These are phyloP conservation scores for Atractosteus spatula DNA, from an alignment of 2,113 vertebrate genomes.

Conservation along the genomic window DNA sequence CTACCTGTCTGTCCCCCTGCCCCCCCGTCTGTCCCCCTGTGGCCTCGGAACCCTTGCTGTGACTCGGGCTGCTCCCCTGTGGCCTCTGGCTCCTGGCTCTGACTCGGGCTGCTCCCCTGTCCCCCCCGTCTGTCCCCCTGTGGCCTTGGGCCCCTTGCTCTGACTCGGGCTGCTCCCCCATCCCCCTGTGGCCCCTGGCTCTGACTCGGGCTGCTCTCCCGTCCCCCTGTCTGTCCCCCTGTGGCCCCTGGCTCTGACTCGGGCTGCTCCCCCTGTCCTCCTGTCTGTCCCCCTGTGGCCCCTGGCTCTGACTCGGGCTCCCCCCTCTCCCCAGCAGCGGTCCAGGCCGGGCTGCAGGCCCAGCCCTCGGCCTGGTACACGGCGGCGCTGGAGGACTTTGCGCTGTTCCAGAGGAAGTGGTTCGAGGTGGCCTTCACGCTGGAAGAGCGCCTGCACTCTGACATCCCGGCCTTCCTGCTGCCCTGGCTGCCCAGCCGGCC, in stretches of 20 bases:
- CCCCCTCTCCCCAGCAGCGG: conserved; percentile 13
- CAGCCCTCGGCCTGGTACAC: conserved; percentile 70
- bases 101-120: not conserved
- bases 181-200: not conserved
- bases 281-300: not conserved
- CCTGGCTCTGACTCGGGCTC: conserved; percentile 4
- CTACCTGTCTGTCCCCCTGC: not conserved
- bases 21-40: not conserved
- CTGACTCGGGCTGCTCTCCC: not conserved
- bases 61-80: not conserved
- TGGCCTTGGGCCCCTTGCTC: not conserved
- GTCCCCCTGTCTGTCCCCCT: not conserved
- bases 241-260: not conserved
- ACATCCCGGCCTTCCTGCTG: conserved; percentile 88
- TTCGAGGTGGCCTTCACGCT: conserved; percentile 93
- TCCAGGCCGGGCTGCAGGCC: conserved; percentile 60
- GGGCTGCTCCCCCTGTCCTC: not conserved
- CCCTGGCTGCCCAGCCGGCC: conserved; percentile 96
- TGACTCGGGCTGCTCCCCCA: not conserved
- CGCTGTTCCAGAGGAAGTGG: conserved; percentile 95
- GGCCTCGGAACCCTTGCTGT: not conserved
- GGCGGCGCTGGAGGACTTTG: conserved; percentile 82
- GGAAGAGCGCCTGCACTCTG: conserved; percentile 85
- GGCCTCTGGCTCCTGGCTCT: not conserved
- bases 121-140: not conserved